Percentiles rank a stretch among this genome's conserved stretches.
Conservation (phyloP, 2,888 invertebrate genomes). For the Cotesia congregata region DNA sequence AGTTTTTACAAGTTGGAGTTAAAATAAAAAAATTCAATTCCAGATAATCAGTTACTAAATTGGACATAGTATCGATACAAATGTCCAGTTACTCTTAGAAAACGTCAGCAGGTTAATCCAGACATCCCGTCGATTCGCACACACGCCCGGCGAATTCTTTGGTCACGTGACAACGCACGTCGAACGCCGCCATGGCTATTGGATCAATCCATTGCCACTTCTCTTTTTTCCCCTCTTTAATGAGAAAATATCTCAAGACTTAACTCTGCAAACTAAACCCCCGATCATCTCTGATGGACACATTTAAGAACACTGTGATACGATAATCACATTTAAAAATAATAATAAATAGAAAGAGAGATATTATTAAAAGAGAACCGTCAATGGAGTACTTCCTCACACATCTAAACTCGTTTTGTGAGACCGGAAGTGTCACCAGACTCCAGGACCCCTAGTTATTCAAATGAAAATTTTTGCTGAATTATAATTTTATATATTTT, state of each 20-base stretch:
- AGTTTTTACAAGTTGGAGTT: not conserved
- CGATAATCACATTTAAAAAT: not conserved
- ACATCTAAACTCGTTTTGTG: slow-evolving; percentile 39
- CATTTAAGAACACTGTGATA: not conserved
- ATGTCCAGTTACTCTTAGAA: slow-evolving; percentile 3
- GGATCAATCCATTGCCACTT: slow-evolving; percentile 28
- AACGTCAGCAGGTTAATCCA: slow-evolving; percentile 22
- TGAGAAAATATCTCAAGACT: not conserved
- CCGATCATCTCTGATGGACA: not conserved
- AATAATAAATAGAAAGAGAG: not conserved
- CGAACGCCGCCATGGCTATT: slow-evolving; percentile 27
- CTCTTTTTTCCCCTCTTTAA: slow-evolving; percentile 5
- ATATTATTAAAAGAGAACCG: slow-evolving; percentile 12
- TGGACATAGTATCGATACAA: not conserved
- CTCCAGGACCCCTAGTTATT: not conserved
- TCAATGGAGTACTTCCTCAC: slow-evolving; percentile 33
- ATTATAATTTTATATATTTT: not conserved
- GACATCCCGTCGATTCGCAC: slow-evolving; percentile 28
- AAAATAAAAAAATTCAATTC: not conserved
- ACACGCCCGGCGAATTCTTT: slow-evolving; percentile 30
- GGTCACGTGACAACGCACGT: slow-evolving; percentile 33
- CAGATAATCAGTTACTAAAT: slow-evolving; percentile 4
- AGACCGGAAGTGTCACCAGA: slow-evolving; percentile 42
- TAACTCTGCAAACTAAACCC: not conserved
- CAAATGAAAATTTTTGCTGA: not conserved